phyloP scores from a whole-genome alignment of 2,113 vertebrate species.

The Antennarius striatus region DNA sequence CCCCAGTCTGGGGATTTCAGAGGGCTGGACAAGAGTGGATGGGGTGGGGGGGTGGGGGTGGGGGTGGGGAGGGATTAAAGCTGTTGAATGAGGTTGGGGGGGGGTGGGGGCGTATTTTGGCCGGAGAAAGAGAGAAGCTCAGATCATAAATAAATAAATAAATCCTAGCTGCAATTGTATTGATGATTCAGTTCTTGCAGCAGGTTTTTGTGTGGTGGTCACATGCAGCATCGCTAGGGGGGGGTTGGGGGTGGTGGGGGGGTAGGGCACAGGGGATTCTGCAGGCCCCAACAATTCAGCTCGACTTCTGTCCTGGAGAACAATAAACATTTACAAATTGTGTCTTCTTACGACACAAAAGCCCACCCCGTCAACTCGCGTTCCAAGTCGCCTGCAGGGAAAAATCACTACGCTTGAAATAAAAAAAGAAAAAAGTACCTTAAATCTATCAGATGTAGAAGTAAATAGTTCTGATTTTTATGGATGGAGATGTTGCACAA shows the following conservation, averaged over 20 bases:
- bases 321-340: constrained; percentile 12
- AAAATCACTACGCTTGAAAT: constrained; percentile 35
- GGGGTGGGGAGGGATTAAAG: constrained; percentile 65
- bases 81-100: constrained; percentile 55
- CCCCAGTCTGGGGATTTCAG: constrained; percentile 72
- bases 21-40: constrained; percentile 52
- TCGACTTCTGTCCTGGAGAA: constrained; percentile 53
- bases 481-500: constrained; percentile 56
- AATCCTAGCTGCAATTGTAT: constrained; percentile 46
- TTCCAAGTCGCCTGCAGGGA: constrained; percentile 30
- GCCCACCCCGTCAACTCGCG: constrained; percentile 9
- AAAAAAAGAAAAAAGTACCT: constrained; percentile 21
- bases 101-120: constrained; percentile 29
- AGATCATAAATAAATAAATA: constrained; percentile 29
- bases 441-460: constrained; percentile 46
- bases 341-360: constrained; percentile 25
- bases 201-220: constrained; percentile 32
- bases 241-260: constrained; percentile 23
- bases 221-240: constrained; percentile 11
- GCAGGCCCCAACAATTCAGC: constrained; percentile 39
- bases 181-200: constrained; percentile 52
- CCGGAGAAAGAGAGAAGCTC: constrained; percentile 36
- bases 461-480: constrained; percentile 44
- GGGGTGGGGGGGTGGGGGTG: not conserved
- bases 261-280: constrained; percentile 40